These are phyloP conservation scores for Phalloptychus januarius DNA, from an alignment of 2,797 vertebrate genomes.

Conservation along the genomic window DNA sequence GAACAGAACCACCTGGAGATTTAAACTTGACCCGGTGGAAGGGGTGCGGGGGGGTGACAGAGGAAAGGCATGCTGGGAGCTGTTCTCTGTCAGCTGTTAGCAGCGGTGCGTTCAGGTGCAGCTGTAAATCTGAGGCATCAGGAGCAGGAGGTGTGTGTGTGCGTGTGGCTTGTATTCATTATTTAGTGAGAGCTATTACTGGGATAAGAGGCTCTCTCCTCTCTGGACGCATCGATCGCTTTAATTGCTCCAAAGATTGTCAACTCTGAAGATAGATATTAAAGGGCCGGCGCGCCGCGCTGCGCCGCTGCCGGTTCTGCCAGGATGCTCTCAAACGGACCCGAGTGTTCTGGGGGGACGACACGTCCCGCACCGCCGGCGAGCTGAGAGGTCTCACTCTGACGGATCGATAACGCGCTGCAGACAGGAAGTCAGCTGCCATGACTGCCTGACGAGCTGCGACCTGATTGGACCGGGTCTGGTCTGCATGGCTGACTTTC, in stretches of 20 bases:
- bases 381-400: constrained; percentile 57
- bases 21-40: neutral
- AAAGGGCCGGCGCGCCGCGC: constrained; percentile 66
- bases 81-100: neutral
- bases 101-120: neutral
- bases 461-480: neutral
- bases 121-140: neutral
- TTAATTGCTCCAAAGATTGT: constrained; percentile 86
- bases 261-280: constrained; percentile 86
- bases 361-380: constrained; percentile 69
- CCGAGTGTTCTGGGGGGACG: constrained; percentile 19
- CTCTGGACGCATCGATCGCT: constrained; percentile 81
- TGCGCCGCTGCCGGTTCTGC: constrained; percentile 47
- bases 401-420: constrained; percentile 71
- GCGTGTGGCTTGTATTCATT: constrained; percentile 76
- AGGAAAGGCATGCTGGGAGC: neutral
- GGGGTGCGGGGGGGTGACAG: neutral
- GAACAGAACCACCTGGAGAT: too few species aligned
- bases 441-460: neutral
- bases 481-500: neutral
- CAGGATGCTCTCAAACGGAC: constrained; percentile 64
- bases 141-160: constrained; percentile 27
- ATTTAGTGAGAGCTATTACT: constrained; percentile 86
- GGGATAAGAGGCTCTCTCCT: constrained; percentile 78
- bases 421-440: constrained; percentile 41